Base-by-base conservation (phyloP, 2,888 invertebrate species). In the Chloroclystis v-ata region DNA sequence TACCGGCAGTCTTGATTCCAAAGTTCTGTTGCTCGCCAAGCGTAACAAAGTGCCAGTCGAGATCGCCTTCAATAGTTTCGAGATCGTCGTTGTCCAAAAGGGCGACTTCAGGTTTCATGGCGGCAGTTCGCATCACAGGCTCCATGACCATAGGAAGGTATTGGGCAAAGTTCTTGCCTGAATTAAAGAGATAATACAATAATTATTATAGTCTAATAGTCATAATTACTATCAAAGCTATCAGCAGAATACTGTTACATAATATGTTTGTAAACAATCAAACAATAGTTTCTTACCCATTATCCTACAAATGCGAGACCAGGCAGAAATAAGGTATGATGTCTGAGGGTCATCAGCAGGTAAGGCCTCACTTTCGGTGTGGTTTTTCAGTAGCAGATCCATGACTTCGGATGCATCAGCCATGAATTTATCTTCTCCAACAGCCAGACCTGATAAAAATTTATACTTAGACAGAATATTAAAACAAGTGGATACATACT, bases 241-340 rank as follows among this genome's bases (percentile, higher is more conserved):
- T 4, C 20, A 20, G 2, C 20, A 20, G 20, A 20, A 20, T 4
- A 20, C 20, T n/a, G n/a, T n/a, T n/a, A n/a, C n/a, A n/a, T n/a
- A n/a, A n/a, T n/a, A n/a, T n/a, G n/a, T n/a, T n/a, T n/a, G n/a
- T n/a, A n/a, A 20, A 20, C 3, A 20, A 4, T 4, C 5, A 5
- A 20, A 20, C 2, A 20, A 20, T 20, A 20, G 5, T 20, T 2
- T 30, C 29, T 13, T 65, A 88, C 88, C 87, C 78, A 98, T 89
- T 65, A 98, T 95, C 82, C 97, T 97, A 86, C 99, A 99, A 82
- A 99, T 98, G 59, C 99, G 92, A 0, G 99, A 97, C 99, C 99
- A 99, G 0, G 99, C 98, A 0, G 98, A 97, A 60, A 99, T 99
- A 78, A 99, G 93, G 83, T 98, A 99, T 8, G 97, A 97, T 14